Percentiles rank a stretch among this genome's conserved stretches.
Evolutionary conservation across 2,797 vertebrate species (phyloP).

Genomic region (Hippoglossus hippoglossus): DNA sequence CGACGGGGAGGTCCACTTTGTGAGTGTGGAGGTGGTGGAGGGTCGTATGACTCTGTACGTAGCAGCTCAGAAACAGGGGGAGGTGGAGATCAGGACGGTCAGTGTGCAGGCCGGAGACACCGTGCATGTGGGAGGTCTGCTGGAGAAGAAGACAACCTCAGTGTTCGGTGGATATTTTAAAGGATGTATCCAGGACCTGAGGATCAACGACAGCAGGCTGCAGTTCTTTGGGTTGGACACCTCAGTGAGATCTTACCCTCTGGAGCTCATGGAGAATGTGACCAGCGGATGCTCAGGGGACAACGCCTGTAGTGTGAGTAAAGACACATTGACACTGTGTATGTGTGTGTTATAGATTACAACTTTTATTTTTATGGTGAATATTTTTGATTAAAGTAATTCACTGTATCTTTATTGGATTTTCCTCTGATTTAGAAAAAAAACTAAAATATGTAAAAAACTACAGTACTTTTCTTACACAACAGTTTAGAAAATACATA

Average conservation of each 20-base stretch:
- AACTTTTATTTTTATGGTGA: too few species aligned
- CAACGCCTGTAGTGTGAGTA: constrained; percentile 86
- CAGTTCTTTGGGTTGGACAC: constrained; percentile 88
- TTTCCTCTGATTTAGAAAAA: too few species aligned
- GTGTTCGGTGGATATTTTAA: constrained; percentile 88
- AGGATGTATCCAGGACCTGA: constrained; percentile 94
- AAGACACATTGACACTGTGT: too few species aligned
- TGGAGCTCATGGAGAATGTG: constrained; percentile 83
- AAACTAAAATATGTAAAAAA: too few species aligned
- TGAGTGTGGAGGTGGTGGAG: constrained; percentile 83
- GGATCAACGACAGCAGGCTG: constrained; percentile 85
- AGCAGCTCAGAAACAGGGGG: constrained; percentile 77
- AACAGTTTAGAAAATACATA: too few species aligned
- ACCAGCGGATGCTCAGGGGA: constrained; percentile 88
- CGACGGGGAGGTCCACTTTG: constrained; percentile 87
- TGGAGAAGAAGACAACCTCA: constrained; percentile 65
- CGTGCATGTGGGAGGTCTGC: constrained; percentile 88
- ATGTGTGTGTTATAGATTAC: too few species aligned
- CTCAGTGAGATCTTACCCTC: constrained; percentile 61
- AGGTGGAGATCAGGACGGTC: constrained; percentile 48
- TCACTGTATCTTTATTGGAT: too few species aligned
- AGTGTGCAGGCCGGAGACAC: constrained; percentile 70
- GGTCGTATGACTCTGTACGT: constrained; percentile 81
- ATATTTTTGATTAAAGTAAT: too few species aligned
- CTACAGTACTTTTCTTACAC: too few species aligned